Conservation (phyloP, 2,888 invertebrate species). For the Apamea monoglypha region DNA sequence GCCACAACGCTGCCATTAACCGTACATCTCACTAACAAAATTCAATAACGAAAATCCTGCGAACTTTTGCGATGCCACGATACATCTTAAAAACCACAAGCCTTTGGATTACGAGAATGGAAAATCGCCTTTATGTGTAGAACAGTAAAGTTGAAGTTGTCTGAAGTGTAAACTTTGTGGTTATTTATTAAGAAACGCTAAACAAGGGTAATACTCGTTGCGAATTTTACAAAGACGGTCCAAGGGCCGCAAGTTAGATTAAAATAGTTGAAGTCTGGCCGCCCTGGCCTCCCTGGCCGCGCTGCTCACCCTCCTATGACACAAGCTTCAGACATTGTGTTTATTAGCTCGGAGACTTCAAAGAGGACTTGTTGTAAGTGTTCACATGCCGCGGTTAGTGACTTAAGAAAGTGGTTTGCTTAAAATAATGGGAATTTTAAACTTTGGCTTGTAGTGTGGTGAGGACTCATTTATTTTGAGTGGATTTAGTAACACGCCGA, state of each 20-base stretch:
- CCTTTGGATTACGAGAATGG: constrained; percentile 16
- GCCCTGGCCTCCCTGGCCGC: constrained; percentile 51
- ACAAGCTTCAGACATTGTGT: constrained; percentile 60
- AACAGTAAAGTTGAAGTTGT: constrained; percentile 49
- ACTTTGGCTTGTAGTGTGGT: constrained; percentile 6
- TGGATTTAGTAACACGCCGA: background rate
- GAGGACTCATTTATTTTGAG: background rate
- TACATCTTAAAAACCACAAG: constrained; percentile 61
- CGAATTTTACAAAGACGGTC: constrained; percentile 79
- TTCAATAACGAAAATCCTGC: constrained; percentile 78
- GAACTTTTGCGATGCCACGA: constrained; percentile 70
- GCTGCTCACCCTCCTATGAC: constrained; percentile 71
- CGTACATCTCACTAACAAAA: constrained; percentile 76
- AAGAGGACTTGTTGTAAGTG: constrained; percentile 42
- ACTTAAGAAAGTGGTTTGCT: constrained; percentile 34
- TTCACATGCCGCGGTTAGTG: constrained; percentile 24
- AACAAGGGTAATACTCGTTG: constrained; percentile 73
- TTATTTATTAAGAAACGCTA: constrained; percentile 84
- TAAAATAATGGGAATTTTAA: constrained; percentile 35
- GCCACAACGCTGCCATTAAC: constrained; percentile 67
- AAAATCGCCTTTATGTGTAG: constrained; percentile 50
- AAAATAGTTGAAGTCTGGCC: constrained; percentile 82
- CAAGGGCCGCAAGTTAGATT: constrained; percentile 81
- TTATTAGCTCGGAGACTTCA: constrained; percentile 64
- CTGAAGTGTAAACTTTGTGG: constrained; percentile 59